phyloP scores from a whole-genome alignment of 2,888 invertebrate genomes.

The Scaptomyza reducta region DNA sequence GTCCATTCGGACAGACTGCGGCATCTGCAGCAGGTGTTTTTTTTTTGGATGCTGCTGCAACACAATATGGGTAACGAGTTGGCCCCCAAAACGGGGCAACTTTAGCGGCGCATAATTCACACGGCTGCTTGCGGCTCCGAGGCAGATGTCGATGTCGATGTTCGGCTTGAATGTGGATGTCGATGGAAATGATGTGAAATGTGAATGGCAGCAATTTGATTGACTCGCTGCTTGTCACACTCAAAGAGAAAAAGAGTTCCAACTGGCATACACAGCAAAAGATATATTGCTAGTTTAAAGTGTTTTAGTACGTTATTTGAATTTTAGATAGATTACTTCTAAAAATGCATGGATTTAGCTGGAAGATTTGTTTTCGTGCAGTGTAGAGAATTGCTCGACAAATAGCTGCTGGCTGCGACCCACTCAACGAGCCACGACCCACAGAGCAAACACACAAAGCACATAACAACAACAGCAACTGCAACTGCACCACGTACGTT shows the following conservation, averaged over 20 bases:
- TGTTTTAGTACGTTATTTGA: not conserved
- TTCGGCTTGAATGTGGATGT: constrained; percentile 11
- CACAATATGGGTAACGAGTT: constrained; percentile 75
- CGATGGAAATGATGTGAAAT: constrained; percentile 23
- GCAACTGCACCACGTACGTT: constrained; percentile 19
- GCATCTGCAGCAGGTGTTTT: constrained; percentile 77
- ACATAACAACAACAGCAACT: constrained; percentile 1
- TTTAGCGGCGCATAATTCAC: constrained; percentile 77
- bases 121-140: constrained; percentile 49
- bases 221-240: constrained; percentile 50
- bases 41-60: constrained; percentile 28
- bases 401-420: constrained; percentile 43
- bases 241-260: too few species aligned
- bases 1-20: constrained; percentile 35
- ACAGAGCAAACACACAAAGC: constrained; percentile 26
- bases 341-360: not conserved
- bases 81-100: constrained; percentile 65
- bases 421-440: constrained; percentile 45
- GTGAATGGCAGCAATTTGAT: constrained; percentile 54
- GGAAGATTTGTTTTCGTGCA: not conserved
- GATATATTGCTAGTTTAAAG: constrained; percentile 11
- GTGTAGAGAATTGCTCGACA: constrained; percentile 12
- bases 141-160: constrained; percentile 33
- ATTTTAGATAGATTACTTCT: not conserved
- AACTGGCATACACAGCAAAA: constrained; percentile 11